Evolutionary conservation across 2,797 vertebrate species (phyloP).

Genomic region (Pseudochirops corinnae): DNA sequence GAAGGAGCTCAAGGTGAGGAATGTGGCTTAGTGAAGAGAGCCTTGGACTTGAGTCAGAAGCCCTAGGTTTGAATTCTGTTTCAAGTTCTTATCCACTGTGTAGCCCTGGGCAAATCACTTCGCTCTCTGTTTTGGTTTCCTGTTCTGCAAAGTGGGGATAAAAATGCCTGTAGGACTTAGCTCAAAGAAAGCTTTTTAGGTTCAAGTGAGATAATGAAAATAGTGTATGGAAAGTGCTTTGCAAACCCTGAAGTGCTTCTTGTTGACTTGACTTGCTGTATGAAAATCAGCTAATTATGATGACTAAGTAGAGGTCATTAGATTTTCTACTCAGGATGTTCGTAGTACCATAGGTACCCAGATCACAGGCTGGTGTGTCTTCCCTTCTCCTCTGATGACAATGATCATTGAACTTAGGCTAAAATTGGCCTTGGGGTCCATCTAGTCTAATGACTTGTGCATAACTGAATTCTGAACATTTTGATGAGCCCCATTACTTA

Average conservation of each 20-base stretch:
- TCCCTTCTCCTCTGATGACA: not conserved
- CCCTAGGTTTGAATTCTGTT: not conserved
- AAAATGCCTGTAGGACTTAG: not conserved
- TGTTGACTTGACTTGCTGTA: too few species aligned
- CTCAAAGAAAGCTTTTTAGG: not conserved
- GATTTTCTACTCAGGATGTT: not conserved
- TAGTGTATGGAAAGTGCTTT: too few species aligned
- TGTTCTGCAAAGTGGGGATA: not conserved
- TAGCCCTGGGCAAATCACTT: not conserved
- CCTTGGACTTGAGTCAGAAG: not conserved
- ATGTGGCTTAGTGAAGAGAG: not conserved
- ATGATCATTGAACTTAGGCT: not conserved
- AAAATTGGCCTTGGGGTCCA: not conserved
- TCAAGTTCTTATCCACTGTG: not conserved
- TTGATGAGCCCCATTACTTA: not conserved
- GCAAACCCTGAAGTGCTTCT: too few species aligned
- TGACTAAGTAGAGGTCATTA: not conserved
- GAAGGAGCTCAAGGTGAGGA: not conserved
- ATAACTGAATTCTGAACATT: not conserved
- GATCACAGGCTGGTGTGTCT: not conserved
- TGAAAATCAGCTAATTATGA: not conserved
- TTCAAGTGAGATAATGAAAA: not conserved
- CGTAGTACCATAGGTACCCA: not conserved
- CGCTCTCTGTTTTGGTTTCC: not conserved
- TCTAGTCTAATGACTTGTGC: not conserved